phyloP scores from a whole-genome alignment of 2,888 invertebrate species.

The Halictus quadricinctus region DNA sequence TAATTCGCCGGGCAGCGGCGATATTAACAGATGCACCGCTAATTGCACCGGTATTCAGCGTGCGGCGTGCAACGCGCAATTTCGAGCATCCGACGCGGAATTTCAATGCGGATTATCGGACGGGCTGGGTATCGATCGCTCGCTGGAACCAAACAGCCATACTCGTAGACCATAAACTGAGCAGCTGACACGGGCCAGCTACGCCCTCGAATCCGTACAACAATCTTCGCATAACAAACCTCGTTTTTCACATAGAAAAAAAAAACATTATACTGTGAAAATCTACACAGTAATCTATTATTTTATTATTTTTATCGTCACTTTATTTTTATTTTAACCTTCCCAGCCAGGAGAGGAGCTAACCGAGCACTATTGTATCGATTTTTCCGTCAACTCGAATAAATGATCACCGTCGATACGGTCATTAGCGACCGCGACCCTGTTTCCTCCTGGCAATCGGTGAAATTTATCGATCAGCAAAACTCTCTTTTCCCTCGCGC shows the following conservation, averaged over 20 bases:
- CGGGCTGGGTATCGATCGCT: not conserved
- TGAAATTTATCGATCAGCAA: slow-evolving; percentile 52
- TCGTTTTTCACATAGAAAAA: too few species aligned
- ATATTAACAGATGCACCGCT: not conserved
- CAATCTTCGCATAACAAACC: not conserved
- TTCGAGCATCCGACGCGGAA: slow-evolving; percentile 9
- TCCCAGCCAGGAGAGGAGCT: too few species aligned
- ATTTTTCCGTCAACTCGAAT: slow-evolving; percentile 46
- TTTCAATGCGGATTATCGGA: slow-evolving; percentile 4
- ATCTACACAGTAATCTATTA: too few species aligned
- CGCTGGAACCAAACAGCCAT: not conserved
- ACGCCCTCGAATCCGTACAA: slow-evolving; percentile 27
- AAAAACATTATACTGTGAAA: too few species aligned
- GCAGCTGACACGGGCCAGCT: not conserved
- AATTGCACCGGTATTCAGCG: not conserved
- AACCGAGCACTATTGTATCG: slow-evolving; percentile 15
- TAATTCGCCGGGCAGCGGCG: not conserved
- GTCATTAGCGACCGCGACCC: slow-evolving; percentile 58
- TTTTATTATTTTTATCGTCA: too few species aligned
- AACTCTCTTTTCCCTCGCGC: not conserved
- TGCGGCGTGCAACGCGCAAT: slow-evolving; percentile 14
- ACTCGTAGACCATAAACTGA: not conserved
- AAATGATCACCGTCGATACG: slow-evolving; percentile 60
- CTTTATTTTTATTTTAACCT: not conserved
- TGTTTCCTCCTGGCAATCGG: slow-evolving; percentile 47